These are phyloP conservation scores for Drosophila greeni DNA, from an alignment of 2,888 invertebrate genomes.

Conservation along the genomic window DNA sequence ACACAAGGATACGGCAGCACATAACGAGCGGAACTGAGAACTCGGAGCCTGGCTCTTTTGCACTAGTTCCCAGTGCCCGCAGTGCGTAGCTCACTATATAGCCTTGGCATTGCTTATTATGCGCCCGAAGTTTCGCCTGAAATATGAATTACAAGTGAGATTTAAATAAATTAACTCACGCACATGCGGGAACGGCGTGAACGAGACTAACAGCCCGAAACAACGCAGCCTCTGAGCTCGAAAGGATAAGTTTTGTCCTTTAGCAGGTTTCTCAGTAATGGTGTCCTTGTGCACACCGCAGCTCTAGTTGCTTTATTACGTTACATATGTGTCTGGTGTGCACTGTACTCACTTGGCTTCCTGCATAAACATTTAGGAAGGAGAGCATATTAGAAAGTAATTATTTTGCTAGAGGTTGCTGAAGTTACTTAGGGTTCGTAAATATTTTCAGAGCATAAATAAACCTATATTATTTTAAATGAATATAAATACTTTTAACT, in stretches of 20 bases:
- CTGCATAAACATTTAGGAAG: background rate
- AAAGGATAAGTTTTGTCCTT: constrained; percentile 10
- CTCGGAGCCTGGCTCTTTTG: constrained; percentile 9
- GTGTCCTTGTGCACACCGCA: constrained; percentile 3
- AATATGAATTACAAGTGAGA: constrained; percentile 71
- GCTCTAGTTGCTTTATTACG: constrained; percentile 12
- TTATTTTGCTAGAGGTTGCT: background rate
- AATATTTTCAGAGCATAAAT: no score
- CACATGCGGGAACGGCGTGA: constrained; percentile 34
- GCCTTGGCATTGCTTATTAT: constrained; percentile 59
- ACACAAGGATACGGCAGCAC: constrained; percentile 3
- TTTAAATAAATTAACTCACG: constrained; percentile 68
- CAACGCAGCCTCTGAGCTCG: constrained; percentile 5
- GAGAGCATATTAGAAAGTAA: background rate
- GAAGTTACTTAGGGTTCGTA: background rate
- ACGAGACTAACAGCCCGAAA: constrained; percentile 13
- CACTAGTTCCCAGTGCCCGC: background rate
- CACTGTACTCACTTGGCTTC: constrained; percentile 9
- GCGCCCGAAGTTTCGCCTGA: constrained; percentile 54
- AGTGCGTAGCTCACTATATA: constrained; percentile 20
- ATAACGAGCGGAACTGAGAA: constrained; percentile 8
- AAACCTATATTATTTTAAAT: no score
- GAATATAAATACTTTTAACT: no score
- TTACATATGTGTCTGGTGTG: constrained; percentile 6
- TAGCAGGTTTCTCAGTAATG: background rate